Evolutionary conservation across 2,888 invertebrate species (phyloP), one percentile per base, ranked within the genome.

Genomic region (Ophonus ardosiacus): DNA sequence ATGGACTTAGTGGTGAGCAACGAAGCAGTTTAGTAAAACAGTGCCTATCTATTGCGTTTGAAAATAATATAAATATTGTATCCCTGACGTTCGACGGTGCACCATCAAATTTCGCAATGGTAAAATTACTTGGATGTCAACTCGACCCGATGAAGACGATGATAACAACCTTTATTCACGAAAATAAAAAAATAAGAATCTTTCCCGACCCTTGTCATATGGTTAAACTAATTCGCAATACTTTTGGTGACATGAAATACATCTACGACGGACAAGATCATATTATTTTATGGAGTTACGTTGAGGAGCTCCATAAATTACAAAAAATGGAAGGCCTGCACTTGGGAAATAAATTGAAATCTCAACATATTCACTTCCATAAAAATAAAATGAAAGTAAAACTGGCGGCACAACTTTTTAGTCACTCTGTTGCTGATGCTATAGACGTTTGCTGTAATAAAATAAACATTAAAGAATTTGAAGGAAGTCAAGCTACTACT

Each of bases 1-100:
- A 87, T 15, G 87, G 88, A 10, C 63, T 90, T 6, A 84, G 18
- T 15, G 88, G 87, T 1, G 85, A 88, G 82, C 87, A 86, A 83
- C 88, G 88, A 82, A 87, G 86, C 7, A 86, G 86, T 76, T 18
- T 82, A n/a, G 15, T 71, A 17, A 76, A 18, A 40, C 76, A 76
- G 15, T 43, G 40, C 40, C 15, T 76, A 15, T 15, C 51, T 10
- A 51, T 76, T 13, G 40, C 38, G 6, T 17, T 17, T 6, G 10
- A 3, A 7, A 3, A 63, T 17, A 24, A 24, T 24, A 63, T 17
- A 17, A 18, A 10, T 5, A 17, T 21, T 17, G 63, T 63, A 7
- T 3, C 6, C 10, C 10, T 63, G 17, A 63, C 4, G 2, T 17
- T 63, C 10, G 59, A 59, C 10, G n/a, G 10, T 6, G 59, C 59